A percentile compares a stretch with the other conserved stretches of the same genome.
These are phyloP conservation scores for Gallinago jamesoni DNA, from an alignment of 2,113 vertebrate genomes.

Conservation along the genomic window DNA sequence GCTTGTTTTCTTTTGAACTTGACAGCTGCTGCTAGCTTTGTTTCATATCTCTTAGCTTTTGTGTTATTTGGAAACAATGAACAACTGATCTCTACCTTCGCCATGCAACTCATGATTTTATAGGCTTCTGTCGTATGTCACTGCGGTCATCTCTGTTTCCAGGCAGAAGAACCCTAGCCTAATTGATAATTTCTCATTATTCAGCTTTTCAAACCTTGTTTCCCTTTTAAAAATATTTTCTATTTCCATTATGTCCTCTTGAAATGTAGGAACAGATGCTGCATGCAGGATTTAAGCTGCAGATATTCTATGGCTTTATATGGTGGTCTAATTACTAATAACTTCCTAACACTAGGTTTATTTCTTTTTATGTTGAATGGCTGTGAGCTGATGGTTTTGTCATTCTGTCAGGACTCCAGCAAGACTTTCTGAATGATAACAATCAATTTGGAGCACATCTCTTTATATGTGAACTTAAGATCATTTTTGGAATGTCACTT, in stretches of 20 bases:
- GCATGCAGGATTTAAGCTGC: neutral
- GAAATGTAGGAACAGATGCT: neutral
- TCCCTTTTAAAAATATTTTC: neutral
- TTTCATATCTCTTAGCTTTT: neutral
- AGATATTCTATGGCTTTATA: neutral
- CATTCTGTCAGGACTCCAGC: neutral
- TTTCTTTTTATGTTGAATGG: neutral
- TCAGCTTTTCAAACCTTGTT: neutral
- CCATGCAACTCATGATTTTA: neutral
- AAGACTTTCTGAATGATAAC: neutral
- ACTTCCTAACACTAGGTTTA: neutral
- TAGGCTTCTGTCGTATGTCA: neutral
- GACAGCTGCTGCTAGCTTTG: neutral
- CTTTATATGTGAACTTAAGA: neutral
- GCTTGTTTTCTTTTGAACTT: neutral
- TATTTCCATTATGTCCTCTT: neutral
- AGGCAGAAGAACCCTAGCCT: neutral
- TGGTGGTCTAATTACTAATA: neutral
- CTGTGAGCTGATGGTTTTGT: slow-evolving; percentile 2
- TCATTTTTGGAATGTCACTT: neutral
- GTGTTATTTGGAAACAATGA: neutral
- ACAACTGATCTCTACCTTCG: neutral
- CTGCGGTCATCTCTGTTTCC: slow-evolving; percentile 27
- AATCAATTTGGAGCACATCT: neutral
- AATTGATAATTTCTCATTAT: neutral